These are phyloP conservation scores for Ibidorhyncha struthersii DNA, from an alignment of 2,113 vertebrate species.

Conservation along the genomic window DNA sequence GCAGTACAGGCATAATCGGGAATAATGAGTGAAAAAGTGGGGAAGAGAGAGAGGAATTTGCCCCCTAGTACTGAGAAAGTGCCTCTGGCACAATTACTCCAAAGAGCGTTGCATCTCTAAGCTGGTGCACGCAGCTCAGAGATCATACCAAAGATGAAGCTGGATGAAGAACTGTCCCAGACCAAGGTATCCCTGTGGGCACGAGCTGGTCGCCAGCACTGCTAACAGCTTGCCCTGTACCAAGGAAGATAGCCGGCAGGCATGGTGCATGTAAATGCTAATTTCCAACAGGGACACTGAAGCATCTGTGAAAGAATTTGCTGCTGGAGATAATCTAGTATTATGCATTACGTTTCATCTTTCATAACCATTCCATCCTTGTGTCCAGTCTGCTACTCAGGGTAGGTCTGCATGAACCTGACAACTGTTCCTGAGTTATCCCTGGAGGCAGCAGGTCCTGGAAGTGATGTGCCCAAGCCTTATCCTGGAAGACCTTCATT, in stretches of 20 bases:
- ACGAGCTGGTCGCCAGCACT: not conserved
- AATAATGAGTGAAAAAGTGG: not conserved
- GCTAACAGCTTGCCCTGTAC: not conserved
- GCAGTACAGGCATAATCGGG: not conserved
- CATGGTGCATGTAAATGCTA: accelerated
- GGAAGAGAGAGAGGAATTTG: not conserved
- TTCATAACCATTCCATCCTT: not conserved
- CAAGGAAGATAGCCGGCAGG: not conserved
- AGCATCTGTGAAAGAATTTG: not conserved
- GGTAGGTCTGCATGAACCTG: not conserved
- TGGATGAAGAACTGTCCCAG: not conserved
- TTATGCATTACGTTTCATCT: not conserved
- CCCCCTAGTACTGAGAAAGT: not conserved
- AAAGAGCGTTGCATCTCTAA: not conserved
- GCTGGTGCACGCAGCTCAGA: not conserved
- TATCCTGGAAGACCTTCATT: not conserved
- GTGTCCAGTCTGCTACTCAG: not conserved
- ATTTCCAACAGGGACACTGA: not conserved
- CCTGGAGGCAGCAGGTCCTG: not conserved
- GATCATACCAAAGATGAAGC: not conserved
- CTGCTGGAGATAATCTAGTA: not conserved
- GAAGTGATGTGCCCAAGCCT: not conserved
- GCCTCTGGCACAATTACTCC: not conserved
- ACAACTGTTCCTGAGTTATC: not conserved
- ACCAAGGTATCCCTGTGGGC: accelerated